Evolutionary conservation across 2,888 invertebrate genomes (phyloP).

Genomic region (Zelleria hepariella): DNA sequence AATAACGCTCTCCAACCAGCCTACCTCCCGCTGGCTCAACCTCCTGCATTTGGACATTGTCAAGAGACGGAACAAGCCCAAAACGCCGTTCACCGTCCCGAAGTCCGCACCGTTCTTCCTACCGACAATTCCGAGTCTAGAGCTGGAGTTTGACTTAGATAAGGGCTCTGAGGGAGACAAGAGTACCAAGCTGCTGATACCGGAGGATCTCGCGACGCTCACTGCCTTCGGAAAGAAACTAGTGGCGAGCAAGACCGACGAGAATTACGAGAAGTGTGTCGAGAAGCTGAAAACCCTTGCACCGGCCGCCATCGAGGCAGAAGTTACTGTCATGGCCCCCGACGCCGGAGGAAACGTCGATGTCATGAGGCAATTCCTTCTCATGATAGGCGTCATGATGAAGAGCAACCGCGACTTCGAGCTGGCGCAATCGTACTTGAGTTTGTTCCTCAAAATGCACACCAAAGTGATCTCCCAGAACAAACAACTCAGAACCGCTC

Average conservation of each 20-base stretch:
- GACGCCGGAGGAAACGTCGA: constrained; percentile 79
- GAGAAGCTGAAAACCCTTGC: constrained; percentile 77
- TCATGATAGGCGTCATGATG: constrained; percentile 79
- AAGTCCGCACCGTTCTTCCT: constrained; percentile 97
- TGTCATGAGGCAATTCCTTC: constrained; percentile 84
- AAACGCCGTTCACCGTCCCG: constrained; percentile 83
- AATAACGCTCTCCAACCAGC: constrained; percentile 87
- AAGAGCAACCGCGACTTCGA: constrained; percentile 88
- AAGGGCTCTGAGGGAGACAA: constrained; percentile 44
- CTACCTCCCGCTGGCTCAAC: constrained; percentile 93
- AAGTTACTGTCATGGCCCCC: constrained; percentile 84
- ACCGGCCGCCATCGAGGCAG: constrained; percentile 89
- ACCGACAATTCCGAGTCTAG: constrained; percentile 88
- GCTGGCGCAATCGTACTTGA: constrained; percentile 89
- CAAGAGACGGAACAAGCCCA: constrained; percentile 91
- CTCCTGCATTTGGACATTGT: constrained; percentile 89
- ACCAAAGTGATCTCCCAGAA: constrained; percentile 72
- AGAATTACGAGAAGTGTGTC: constrained; percentile 72
- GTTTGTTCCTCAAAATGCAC: constrained; percentile 88
- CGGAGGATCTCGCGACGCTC: constrained; percentile 74
- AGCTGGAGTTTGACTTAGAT: constrained; percentile 84
- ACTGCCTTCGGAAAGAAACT: constrained; percentile 79
- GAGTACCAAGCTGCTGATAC: constrained; percentile 67
- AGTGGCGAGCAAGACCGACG: constrained; percentile 53
- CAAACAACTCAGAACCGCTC: constrained; percentile 62